phyloP scores from a whole-genome alignment of 37 sponge, comb jelly and placozoan genomes.

The Beroe ovata region DNA sequence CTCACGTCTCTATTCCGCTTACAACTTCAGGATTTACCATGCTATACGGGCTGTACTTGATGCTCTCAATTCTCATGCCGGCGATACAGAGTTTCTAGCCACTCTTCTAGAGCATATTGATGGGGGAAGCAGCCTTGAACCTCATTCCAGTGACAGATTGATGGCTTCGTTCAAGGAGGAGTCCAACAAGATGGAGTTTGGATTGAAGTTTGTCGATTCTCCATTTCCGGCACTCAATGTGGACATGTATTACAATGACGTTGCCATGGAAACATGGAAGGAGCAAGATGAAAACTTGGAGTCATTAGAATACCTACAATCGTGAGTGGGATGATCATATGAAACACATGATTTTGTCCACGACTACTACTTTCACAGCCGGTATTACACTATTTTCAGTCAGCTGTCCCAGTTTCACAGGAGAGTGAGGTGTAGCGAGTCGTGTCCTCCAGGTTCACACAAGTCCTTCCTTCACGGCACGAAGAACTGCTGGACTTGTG shows the following conservation, averaged over 20 bases:
- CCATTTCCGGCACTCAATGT: neutral
- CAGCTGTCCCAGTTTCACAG: neutral
- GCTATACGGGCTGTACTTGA: neutral
- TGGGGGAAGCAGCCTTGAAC: neutral
- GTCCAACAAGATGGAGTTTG: neutral
- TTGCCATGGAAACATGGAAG: neutral
- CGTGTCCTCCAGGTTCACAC: neutral
- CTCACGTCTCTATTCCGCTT: neutral
- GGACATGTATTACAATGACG: neutral
- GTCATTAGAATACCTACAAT: too few relatives aligned
- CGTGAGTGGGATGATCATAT: too few relatives aligned
- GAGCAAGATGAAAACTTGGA: too few relatives aligned
- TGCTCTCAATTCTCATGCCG: neutral
- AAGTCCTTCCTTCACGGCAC: neutral
- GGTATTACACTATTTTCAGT: neutral
- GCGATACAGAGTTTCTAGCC: neutral
- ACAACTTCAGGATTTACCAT: conserved; percentile 35
- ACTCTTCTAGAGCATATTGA: neutral
- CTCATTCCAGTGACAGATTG: neutral
- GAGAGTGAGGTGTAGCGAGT: neutral
- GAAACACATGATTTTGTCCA: too few relatives aligned
- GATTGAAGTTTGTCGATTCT: neutral
- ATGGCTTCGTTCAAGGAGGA: neutral
- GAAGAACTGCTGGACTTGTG: neutral
- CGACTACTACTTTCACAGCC: too few relatives aligned